phyloP scores from a whole-genome alignment of 2,797 vertebrate genomes.

The Danionella dracula region DNA sequence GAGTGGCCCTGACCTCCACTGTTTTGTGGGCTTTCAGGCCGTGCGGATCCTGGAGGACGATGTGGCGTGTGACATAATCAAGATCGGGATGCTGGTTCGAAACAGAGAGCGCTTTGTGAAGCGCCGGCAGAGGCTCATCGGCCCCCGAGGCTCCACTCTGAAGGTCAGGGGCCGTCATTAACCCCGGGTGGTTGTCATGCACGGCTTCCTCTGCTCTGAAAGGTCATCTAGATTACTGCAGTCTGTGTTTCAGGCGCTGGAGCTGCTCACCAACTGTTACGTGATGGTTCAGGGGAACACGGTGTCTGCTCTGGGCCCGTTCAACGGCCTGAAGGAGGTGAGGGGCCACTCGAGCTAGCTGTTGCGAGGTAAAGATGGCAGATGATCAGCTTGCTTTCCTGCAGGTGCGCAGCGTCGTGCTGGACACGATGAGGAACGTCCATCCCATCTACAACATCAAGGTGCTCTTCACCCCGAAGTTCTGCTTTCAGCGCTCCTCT shows the following conservation, averaged over 20 bases:
- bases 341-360: too few relatives aligned
- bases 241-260: slow-evolving; percentile 79
- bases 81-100: slow-evolving; percentile 87
- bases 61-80: slow-evolving; percentile 94
- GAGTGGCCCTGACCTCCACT: too few relatives aligned
- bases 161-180: slow-evolving; percentile 85
- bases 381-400: neutral
- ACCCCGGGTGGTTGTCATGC: too few relatives aligned
- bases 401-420: slow-evolving; percentile 91
- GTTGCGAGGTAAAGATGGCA: too few relatives aligned
- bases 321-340: slow-evolving; percentile 89
- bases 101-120: slow-evolving; percentile 94
- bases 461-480: too few relatives aligned
- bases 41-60: slow-evolving; percentile 90
- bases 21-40: slow-evolving; percentile 65
- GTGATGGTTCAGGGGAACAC: slow-evolving; percentile 98
- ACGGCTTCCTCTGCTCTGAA: too few relatives aligned
- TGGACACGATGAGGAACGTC: slow-evolving; percentile 98
- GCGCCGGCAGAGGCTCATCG: slow-evolving; percentile 87
- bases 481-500: too few relatives aligned
- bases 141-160: slow-evolving; percentile 92
- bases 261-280: slow-evolving; percentile 90
- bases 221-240: too few relatives aligned
- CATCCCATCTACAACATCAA: slow-evolving; percentile 99
- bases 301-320: slow-evolving; percentile 88